A percentile compares a stretch with the other conserved stretches of the same genome.
These are phyloP conservation scores for Anthonomus grandis DNA, from an alignment of 1,140 invertebrate genomes.

Conservation along the genomic window DNA sequence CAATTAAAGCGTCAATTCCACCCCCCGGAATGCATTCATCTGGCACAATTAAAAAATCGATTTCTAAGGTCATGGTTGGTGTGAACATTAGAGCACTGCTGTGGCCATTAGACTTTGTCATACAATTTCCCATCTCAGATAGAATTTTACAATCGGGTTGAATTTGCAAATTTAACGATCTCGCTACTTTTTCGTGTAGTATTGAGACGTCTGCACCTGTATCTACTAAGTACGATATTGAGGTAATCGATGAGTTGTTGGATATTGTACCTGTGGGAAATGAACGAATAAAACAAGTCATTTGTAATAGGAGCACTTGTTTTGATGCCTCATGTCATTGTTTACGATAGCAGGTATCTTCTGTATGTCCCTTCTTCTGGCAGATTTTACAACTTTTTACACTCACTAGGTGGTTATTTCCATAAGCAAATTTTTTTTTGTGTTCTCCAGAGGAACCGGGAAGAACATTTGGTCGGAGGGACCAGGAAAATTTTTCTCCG, in stretches of 20 bases:
- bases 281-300: constrained; percentile 1
- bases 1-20: background rate
- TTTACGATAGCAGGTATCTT: constrained; percentile 4
- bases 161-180: constrained; percentile 3
- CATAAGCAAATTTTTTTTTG: background rate
- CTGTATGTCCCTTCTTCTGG: no score
- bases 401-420: background rate
- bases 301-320: constrained; percentile 2
- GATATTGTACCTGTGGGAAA: background rate
- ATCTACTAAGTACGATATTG: background rate
- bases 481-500: no score
- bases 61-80: constrained; percentile 1
- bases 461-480: no score
- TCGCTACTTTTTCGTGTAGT: constrained; percentile 2
- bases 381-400: constrained; percentile 1
- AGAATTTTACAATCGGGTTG: background rate
- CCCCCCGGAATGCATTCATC: background rate
- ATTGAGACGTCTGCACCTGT: background rate
- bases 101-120: constrained; percentile 1
- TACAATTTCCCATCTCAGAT: constrained; percentile 3
- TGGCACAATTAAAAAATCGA: constrained; percentile 3
- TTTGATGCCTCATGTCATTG: constrained; percentile 6
- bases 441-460: background rate
- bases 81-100: constrained; percentile 3
- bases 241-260: background rate